Percentiles rank a stretch among this genome's conserved stretches.
phyloP scores from a whole-genome alignment of 2,113 vertebrate species.

The Sylvilagus bachmani region DNA sequence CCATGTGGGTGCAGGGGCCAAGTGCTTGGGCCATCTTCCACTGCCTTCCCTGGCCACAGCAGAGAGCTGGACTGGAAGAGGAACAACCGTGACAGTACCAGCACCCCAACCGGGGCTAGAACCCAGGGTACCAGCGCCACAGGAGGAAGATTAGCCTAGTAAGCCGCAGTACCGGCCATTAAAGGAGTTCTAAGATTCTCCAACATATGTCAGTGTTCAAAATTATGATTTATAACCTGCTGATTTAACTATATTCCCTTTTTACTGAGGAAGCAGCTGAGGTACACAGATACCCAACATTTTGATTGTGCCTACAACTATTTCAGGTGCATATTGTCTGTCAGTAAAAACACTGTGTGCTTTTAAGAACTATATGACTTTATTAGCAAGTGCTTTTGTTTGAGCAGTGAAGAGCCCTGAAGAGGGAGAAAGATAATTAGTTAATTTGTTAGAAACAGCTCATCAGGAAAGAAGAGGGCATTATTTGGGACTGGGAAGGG shows the following conservation, averaged over 20 bases:
- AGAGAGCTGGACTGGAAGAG: too few species aligned
- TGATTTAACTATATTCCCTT: not conserved
- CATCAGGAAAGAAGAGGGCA: not conserved
- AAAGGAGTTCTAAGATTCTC: not conserved
- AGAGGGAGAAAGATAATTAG: not conserved
- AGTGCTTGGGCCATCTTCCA: too few species aligned
- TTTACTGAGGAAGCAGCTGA: not conserved
- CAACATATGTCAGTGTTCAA: not conserved
- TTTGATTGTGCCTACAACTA: not conserved
- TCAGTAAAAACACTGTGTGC: not conserved
- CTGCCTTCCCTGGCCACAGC: too few species aligned
- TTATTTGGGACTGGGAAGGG: not conserved
- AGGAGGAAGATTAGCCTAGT: too few species aligned
- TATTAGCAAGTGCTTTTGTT: not conserved
- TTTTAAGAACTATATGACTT: not conserved
- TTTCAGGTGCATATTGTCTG: not conserved
- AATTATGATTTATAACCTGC: not conserved
- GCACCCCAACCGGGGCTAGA: too few species aligned
- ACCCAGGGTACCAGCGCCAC: too few species aligned
- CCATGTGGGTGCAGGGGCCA: too few species aligned
- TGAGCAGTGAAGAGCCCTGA: not conserved
- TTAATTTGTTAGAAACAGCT: not conserved
- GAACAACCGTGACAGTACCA: too few species aligned
- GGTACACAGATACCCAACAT: not conserved
- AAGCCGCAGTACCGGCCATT: too few species aligned